Evolutionary conservation across 2,797 vertebrate genomes (phyloP).

Genomic region (Potorous gilbertii): DNA sequence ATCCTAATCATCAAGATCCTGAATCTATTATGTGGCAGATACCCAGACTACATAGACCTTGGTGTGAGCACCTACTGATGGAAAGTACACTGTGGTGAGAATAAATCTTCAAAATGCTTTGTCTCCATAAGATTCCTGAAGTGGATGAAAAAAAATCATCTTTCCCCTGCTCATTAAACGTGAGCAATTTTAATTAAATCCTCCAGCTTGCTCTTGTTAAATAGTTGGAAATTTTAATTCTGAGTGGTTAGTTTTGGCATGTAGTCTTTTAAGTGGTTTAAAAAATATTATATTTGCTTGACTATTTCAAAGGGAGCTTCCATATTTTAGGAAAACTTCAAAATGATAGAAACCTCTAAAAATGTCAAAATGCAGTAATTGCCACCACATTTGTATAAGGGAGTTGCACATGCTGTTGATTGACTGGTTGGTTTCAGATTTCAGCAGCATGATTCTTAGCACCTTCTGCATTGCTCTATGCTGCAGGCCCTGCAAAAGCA

Average conservation of each 20-base stretch:
- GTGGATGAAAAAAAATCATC: constrained; percentile 82
- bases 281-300: constrained; percentile 67
- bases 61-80: constrained; percentile 83
- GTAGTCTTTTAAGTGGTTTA: constrained; percentile 59
- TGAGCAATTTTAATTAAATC: constrained; percentile 80
- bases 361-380: neutral
- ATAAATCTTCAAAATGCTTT: constrained; percentile 79
- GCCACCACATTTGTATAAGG: constrained; percentile 43
- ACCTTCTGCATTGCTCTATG: neutral
- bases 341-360: neutral
- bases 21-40: constrained; percentile 78
- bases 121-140: constrained; percentile 78
- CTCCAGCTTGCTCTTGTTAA: constrained; percentile 68
- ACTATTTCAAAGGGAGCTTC: constrained; percentile 61
- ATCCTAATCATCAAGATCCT: constrained; percentile 80
- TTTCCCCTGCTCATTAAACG: constrained; percentile 79
- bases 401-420: neutral
- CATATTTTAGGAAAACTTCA: constrained; percentile 29
- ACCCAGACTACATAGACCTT: constrained; percentile 82
- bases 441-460: neutral
- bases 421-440: neutral
- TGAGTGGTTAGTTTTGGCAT: constrained; percentile 72
- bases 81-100: constrained; percentile 83
- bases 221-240: constrained; percentile 73
- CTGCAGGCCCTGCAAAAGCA: neutral